Base-by-base conservation (phyloP, 2,113 vertebrate genomes). In the Melozone crissalis region DNA sequence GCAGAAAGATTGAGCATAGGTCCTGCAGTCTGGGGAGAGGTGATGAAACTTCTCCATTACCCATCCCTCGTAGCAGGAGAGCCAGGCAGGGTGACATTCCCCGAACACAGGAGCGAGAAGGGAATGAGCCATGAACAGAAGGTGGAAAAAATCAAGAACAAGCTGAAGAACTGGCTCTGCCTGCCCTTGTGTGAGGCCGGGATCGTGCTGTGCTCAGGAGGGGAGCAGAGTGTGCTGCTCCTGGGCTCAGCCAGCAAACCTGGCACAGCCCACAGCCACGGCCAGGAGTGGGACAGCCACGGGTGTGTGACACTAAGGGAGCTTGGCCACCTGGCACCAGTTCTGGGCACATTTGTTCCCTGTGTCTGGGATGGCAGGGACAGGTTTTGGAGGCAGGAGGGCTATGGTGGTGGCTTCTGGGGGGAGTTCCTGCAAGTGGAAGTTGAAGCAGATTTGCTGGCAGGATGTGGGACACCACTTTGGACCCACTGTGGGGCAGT, bases 1-100 rank as follows among this genome's bases (percentile, higher is more conserved):
- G 93, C 88, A 90, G 73, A 17, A 88, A 96, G 94, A 96, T 79
- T 79, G 91, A 97, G 84, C 72, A 47, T 2, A 35, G 79, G 72
- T 77, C 82, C 59, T 80, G 82, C 11, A 88, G 83, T 55, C 14
- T 90, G 92, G 61, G 89, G 85, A 95, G 63, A 95, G 85, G 90
- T 87, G 92, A 84, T 95, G 95, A 97, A 96, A 96, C 55, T 85
- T 90, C 91, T 90, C 91, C 93, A 94, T 95, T 94, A 89, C 90
- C 93, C 82, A 71, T 75, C 68, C 72, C 72, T 57, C 20, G 72
- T 2, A 87, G 87, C 30, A 2, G 85, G 35, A 95, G 85, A 94
- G 82, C 84, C 94, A 96, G 75, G 61, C 87, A 63, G 13, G 10
- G 87, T n/a, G 72, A 63, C 62, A 28, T 66, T 74, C 87, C 82